Evolutionary conservation across 2,113 vertebrate genomes (phyloP).

Genomic region (Gambusia holbrooki): DNA sequence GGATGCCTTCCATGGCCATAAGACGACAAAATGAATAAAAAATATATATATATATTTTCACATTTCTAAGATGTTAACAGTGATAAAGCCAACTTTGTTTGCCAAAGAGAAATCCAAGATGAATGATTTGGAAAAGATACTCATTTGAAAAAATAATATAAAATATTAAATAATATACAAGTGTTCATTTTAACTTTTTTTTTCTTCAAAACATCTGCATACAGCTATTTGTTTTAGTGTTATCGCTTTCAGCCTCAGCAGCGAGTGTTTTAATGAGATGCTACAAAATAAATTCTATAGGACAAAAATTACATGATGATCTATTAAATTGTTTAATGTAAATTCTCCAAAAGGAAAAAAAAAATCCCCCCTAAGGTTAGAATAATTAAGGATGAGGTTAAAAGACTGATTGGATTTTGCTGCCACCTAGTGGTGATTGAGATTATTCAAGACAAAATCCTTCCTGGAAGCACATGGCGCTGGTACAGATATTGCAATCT

Average conservation of each 20-base stretch:
- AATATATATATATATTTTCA: no score
- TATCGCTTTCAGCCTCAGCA: neutral
- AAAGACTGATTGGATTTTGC: constrained; percentile 26
- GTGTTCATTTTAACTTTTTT: neutral
- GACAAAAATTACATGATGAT: neutral
- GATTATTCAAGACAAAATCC: neutral
- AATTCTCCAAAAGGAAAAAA: neutral
- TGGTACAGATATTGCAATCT: constrained; percentile 62
- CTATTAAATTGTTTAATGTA: neutral
- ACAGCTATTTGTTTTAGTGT: neutral
- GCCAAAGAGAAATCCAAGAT: no score
- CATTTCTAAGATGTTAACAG: no score
- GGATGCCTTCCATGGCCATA: no score
- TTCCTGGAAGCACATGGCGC: neutral
- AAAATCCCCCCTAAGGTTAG: neutral
- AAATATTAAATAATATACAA: neutral
- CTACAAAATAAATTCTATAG: no score
- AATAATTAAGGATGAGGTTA: neutral
- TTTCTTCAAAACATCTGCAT: neutral
- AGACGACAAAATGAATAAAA: no score
- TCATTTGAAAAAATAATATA: neutral
- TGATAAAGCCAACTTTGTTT: no score
- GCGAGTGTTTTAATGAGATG: neutral
- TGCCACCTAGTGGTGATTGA: constrained; percentile 56
- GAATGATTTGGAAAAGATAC: no score